phyloP scores from a whole-genome alignment of 2,888 invertebrate species.

The Noctua janthe region DNA sequence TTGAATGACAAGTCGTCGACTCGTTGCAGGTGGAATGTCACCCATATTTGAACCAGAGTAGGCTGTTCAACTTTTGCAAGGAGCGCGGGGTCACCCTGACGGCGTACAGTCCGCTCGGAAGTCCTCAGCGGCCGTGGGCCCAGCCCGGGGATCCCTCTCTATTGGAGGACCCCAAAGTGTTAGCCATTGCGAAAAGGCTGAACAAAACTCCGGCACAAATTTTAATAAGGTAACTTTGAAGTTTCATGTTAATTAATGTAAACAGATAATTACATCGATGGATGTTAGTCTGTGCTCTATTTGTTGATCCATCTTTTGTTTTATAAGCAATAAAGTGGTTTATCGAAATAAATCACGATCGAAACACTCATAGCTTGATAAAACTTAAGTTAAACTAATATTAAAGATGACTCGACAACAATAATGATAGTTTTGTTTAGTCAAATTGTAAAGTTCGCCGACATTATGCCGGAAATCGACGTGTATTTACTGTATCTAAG shows the following conservation, averaged over 20 bases:
- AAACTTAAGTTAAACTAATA: conserved; percentile 12
- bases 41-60: conserved; percentile 90
- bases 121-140: conserved; percentile 92
- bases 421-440: conserved; percentile 19
- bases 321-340: background rate
- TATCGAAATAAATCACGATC: background rate
- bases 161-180: conserved; percentile 90
- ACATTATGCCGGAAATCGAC: conserved; percentile 19
- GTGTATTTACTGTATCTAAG: conserved; percentile 29
- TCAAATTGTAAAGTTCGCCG: conserved; percentile 9
- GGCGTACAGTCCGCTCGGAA: conserved; percentile 93
- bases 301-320: background rate
- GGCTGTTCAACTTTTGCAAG: conserved; percentile 91
- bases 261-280: background rate
- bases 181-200: conserved; percentile 91
- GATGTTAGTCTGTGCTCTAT: background rate
- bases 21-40: conserved; percentile 90
- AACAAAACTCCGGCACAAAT: conserved; percentile 92
- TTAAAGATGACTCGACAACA: conserved; percentile 8
- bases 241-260: conserved; percentile 4
- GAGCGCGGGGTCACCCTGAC: conserved; percentile 91
- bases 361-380: background rate
- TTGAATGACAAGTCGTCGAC: background rate
- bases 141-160: conserved; percentile 90
- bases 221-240: conserved; percentile 85